Evolutionary conservation across 2,113 vertebrate genomes (phyloP), one percentile per base, ranked within the genome.

Genomic region (Syngnathoides biaculeatus): DNA sequence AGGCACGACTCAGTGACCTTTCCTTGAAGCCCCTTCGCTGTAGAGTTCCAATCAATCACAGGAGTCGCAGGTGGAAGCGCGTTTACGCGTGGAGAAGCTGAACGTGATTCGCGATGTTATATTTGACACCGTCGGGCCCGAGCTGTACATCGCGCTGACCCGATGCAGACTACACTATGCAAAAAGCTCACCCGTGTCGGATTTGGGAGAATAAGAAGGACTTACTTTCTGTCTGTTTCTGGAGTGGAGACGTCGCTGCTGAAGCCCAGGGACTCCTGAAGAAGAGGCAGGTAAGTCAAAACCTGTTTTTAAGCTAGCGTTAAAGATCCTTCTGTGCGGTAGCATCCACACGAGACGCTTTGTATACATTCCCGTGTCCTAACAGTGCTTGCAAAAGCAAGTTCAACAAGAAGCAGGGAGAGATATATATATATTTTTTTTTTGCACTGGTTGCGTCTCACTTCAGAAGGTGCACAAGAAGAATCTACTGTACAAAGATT

Each of bases 151-250:
- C 78, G 81, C 75, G 81, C 75, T 60, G 81, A 85, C 76, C 65
- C 71, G 74, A 71, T 50, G 68, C 84, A 84, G 78, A 70, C 73
- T 53, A 69, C 26, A 38, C 61, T 69, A 66, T 79, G 70, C 52
- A 4, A 35, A n/a, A 12, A 4, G 1, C 45, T 61, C 60, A 65
- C 47, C 22, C 5, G 50, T 35, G 5, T n/a, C 3, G 19, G 52
- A 5, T 0, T 27, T 6, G 2, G 8, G 12, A 52, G 35, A 26
- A 17, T 15, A 5, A 22, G 24, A 2, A 2, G 19, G 35, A 91
- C 95, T 89, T 95, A 99, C 97, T 95, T 97, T 91, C 95, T 94
- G 85, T 98, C 97, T 4, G 90, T 92, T 87, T 99, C 96, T 10
- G 96, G 96, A 19, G 95, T 98, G 77, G 97, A 96, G 2, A 92